Percentiles rank a stretch among this genome's conserved stretches.
Conservation (phyloP, 2,888 invertebrate genomes). For the Diadegma fenestrale region DNA sequence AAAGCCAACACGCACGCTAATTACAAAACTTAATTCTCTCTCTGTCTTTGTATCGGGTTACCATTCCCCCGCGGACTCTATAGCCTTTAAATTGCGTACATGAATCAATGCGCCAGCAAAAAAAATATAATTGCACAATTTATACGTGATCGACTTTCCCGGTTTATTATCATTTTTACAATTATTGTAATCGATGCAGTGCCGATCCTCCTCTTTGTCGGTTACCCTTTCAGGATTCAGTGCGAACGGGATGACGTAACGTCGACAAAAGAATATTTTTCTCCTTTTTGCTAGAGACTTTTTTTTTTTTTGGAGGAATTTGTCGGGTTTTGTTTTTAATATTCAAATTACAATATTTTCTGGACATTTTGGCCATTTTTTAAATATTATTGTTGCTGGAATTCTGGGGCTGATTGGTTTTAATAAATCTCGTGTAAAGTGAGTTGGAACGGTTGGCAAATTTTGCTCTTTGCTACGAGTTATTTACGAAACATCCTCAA, state of each 20-base stretch:
- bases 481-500: conserved; percentile 9
- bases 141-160: conserved; percentile 9
- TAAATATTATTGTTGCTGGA: neutral
- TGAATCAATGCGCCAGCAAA: conserved; percentile 9
- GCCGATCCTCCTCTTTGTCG: neutral
- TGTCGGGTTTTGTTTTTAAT: neutral
- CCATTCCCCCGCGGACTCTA: neutral
- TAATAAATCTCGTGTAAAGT: neutral
- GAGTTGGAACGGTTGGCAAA: neutral
- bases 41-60: conserved; percentile 6
- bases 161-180: neutral
- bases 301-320: neutral
- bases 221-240: neutral
- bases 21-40: conserved; percentile 32
- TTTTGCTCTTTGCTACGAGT: neutral
- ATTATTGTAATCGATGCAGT: neutral
- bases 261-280: neutral
- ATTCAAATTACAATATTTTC: no score
- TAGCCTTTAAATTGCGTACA: neutral
- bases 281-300: neutral
- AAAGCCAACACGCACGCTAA: conserved; percentile 44
- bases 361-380: neutral
- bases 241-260: neutral
- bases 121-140: neutral
- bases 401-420: neutral